Percentiles rank a stretch among this genome's conserved stretches.
These are phyloP conservation scores for Drosophila gunungcola DNA, from an alignment of 1,140 invertebrate species.

Conservation along the genomic window DNA sequence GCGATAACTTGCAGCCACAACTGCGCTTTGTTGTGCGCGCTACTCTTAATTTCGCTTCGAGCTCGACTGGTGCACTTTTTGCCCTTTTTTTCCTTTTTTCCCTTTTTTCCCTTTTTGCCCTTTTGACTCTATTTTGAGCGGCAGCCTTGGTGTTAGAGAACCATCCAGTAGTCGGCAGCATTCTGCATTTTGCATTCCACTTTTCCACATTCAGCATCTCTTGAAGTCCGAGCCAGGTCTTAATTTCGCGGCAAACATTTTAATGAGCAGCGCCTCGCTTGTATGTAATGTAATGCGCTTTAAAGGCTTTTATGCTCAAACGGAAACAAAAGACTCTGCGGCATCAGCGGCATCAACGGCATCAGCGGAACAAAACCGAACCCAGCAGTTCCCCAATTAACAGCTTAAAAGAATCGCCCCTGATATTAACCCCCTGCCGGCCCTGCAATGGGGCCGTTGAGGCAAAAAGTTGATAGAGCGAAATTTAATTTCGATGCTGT, in stretches of 20 bases:
- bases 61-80: slow-evolving; percentile 29
- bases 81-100: too few relatives aligned
- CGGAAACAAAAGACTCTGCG: slow-evolving; percentile 27
- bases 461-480: slow-evolving; percentile 20
- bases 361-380: slow-evolving; percentile 1
- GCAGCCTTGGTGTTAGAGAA: slow-evolving; percentile 6
- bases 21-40: slow-evolving; percentile 27
- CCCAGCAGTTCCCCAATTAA: slow-evolving; percentile 13
- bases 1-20: slow-evolving; percentile 24
- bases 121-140: slow-evolving; percentile 33
- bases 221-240: slow-evolving; percentile 1
- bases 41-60: slow-evolving; percentile 51
- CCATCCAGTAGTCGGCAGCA: background rate
- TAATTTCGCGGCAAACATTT: slow-evolving; percentile 25
- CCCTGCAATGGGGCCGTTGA: background rate
- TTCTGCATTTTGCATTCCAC: background rate
- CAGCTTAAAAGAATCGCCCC: slow-evolving; percentile 3
- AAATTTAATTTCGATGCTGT: slow-evolving; percentile 16
- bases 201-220: background rate
- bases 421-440: slow-evolving; percentile 3
- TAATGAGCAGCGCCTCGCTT: slow-evolving; percentile 41
- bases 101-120: slow-evolving; percentile 25
- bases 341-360: background rate
- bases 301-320: slow-evolving; percentile 51
- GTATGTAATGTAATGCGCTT: slow-evolving; percentile 28